phyloP scores from a whole-genome alignment of 1,140 invertebrate genomes.

The Drosophila mojavensis region DNA sequence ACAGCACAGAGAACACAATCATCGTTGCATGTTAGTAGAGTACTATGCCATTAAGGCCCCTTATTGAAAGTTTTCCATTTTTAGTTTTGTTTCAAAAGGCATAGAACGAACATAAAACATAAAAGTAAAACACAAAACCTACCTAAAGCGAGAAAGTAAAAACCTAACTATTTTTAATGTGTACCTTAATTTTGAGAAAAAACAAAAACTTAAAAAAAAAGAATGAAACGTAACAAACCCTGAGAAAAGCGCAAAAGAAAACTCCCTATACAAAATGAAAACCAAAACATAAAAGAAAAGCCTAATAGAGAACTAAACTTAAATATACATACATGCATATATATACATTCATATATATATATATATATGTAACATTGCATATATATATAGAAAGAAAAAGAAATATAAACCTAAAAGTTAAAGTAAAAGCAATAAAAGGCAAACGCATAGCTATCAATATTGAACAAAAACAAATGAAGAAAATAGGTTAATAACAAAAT shows the following conservation, averaged over 20 bases:
- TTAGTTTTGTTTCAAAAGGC: slow-evolving; percentile 22
- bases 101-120: slow-evolving; percentile 33
- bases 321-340: slow-evolving; percentile 49
- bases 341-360: slow-evolving; percentile 33
- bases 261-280: slow-evolving; percentile 38
- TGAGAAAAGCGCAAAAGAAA: slow-evolving; percentile 45
- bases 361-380: slow-evolving; percentile 34
- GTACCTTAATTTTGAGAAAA: slow-evolving; percentile 79
- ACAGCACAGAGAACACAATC: slow-evolving; percentile 23
- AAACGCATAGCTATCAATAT: slow-evolving; percentile 79
- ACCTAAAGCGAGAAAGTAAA: slow-evolving; percentile 75
- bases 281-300: slow-evolving; percentile 31
- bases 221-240: slow-evolving; percentile 49
- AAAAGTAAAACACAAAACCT: slow-evolving; percentile 66
- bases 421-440: slow-evolving; percentile 79
- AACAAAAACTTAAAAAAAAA: slow-evolving; percentile 32
- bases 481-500: slow-evolving; percentile 39
- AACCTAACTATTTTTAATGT: slow-evolving; percentile 83
- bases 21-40: slow-evolving; percentile 68
- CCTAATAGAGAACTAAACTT: slow-evolving; percentile 52
- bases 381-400: slow-evolving; percentile 32
- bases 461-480: slow-evolving; percentile 46
- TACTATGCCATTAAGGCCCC: slow-evolving; percentile 68
- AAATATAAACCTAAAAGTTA: slow-evolving; percentile 62
- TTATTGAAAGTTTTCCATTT: slow-evolving; percentile 69